Base-by-base conservation (phyloP, 1,140 invertebrate species). In the Cydia fagiglandana region DNA sequence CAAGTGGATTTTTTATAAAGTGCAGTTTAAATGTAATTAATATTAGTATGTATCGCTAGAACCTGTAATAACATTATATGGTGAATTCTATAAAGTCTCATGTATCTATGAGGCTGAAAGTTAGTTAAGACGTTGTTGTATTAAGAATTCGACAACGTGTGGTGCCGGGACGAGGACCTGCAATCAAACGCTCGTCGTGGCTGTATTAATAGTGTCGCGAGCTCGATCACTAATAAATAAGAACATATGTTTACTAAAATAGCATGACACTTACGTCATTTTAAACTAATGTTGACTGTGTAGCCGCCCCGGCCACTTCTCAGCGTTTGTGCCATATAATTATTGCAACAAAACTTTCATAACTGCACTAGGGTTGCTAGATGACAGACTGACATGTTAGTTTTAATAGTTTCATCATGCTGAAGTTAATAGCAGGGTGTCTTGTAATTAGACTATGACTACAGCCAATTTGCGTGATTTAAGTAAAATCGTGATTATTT, bases 271-370 rank as follows among this genome's bases (percentile, higher is more conserved):
- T 61, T 61, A 24, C 17, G 56, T 24, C 56, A 10, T 24, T 61
- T 61, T 24, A 61, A 24, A 24, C 17, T 10, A 24, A 24, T n/a
- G 7, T 61, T 10, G 17, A 12, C 20, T 12, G 20, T 61, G 20
- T 20, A 77, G 64, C 76, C 74, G 76, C 73, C 75, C 56, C 68
- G 78, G 76, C 80, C 73, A 80, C 83, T 80, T 76, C 76, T 81
- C 81, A 81, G 68, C 28, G 45, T 76, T 76, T 77, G 56, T 77
- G 76, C 81, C 78, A 68, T 89, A 81, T 86, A 87, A 90, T 91
- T 88, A 92, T 84, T 82, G 80, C 82, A 64, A 64, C 61, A 84
- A 88, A 87, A 88, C 84, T 89, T 86, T 86, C 87, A 89, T 92
- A 89, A 89, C 81, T 84, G 77, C 78, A 79, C 73, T 45, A 70